phyloP scores from a whole-genome alignment of 2,797 vertebrate genomes.

The Clarias platycephalus region DNA sequence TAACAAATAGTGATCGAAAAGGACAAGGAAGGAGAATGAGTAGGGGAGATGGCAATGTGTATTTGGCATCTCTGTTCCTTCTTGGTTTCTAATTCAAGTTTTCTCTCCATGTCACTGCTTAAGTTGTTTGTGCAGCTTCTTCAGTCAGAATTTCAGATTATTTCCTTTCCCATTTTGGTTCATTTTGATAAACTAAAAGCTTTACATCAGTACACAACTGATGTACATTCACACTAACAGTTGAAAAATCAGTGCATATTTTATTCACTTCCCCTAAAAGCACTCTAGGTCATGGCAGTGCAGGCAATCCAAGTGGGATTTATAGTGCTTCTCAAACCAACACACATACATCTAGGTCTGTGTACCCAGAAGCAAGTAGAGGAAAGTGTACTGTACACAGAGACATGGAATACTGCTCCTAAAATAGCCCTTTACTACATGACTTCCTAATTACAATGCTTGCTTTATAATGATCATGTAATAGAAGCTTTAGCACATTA shows the following conservation, averaged over 20 bases:
- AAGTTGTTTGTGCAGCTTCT: slow-evolving; percentile 31
- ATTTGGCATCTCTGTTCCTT: slow-evolving; percentile 27
- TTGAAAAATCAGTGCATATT: slow-evolving; percentile 41
- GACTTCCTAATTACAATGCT: slow-evolving; percentile 46
- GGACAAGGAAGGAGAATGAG: slow-evolving; percentile 17
- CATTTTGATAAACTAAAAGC: slow-evolving; percentile 24
- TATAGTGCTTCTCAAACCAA: slow-evolving; percentile 20
- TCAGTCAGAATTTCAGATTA: slow-evolving; percentile 38
- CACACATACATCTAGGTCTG: slow-evolving; percentile 36
- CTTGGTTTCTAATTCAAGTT: slow-evolving; percentile 18
- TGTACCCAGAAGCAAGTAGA: slow-evolving; percentile 28
- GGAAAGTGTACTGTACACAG: slow-evolving; percentile 10
- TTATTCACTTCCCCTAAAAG: slow-evolving; percentile 31
- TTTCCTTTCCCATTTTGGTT: slow-evolving; percentile 32
- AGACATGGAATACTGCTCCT: slow-evolving; percentile 28
- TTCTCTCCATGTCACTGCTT: slow-evolving; percentile 28
- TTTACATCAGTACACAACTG: slow-evolving; percentile 10
- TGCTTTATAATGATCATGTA: slow-evolving; percentile 26
- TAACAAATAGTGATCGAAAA: slow-evolving; percentile 30
- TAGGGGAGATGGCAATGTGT: slow-evolving; percentile 25
- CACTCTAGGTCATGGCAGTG: slow-evolving; percentile 23
- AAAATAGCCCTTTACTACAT: slow-evolving; percentile 41
- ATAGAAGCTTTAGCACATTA: slow-evolving; percentile 18
- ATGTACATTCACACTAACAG: slow-evolving; percentile 34
- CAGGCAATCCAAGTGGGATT: slow-evolving; percentile 35